phyloP scores from a whole-genome alignment of 2,113 vertebrate genomes.

The Prietella phreatophila region DNA sequence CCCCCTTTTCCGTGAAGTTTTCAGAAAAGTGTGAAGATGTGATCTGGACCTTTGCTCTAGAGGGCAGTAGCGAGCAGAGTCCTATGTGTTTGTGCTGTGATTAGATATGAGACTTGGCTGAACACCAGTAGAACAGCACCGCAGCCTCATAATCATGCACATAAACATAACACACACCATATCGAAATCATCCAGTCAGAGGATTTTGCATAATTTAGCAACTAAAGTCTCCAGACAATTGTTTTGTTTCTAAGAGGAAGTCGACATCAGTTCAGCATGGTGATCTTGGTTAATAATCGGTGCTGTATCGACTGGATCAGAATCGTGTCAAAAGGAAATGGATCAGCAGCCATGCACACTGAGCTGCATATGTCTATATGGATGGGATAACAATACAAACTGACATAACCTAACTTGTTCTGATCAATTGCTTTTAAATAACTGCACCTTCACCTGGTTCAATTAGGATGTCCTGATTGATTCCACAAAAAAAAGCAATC shows the following conservation, averaged over 20 bases:
- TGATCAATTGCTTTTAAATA: background rate
- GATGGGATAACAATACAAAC: background rate
- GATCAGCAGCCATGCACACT: background rate
- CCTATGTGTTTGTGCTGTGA: background rate
- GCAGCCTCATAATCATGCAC: background rate
- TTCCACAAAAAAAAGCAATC: background rate
- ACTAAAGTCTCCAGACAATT: background rate
- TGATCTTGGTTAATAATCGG: background rate
- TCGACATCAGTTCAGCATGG: background rate
- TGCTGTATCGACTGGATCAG: background rate
- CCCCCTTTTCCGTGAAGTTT: background rate
- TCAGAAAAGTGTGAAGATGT: background rate
- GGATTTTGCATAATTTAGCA: background rate
- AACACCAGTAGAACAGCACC: constrained; percentile 7
- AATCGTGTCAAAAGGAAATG: background rate
- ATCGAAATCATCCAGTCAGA: background rate
- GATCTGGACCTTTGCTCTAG: constrained; percentile 27
- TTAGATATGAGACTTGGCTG: constrained; percentile 18
- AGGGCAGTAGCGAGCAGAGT: constrained; percentile 49
- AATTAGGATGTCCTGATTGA: background rate
- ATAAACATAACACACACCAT: no score
- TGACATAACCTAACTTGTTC: background rate
- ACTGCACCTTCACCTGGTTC: background rate
- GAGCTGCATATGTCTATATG: background rate
- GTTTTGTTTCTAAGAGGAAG: background rate